phyloP scores from a whole-genome alignment of 1,140 invertebrate genomes.

The Harpegnathos saltator region DNA sequence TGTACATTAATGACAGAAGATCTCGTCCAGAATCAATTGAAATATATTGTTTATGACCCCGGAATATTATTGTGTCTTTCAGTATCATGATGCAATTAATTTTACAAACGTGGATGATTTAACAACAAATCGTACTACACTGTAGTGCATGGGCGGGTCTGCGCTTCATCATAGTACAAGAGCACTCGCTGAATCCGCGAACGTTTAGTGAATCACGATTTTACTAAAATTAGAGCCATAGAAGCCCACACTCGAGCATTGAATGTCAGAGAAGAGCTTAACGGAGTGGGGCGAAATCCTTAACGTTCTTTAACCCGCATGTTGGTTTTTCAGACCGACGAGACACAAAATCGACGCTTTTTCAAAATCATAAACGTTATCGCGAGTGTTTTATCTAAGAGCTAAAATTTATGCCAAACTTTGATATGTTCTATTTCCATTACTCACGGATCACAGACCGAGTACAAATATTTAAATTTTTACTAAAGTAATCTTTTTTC shows the following conservation, averaged over 20 bases:
- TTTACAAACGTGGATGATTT: neutral
- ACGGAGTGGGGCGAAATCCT: neutral
- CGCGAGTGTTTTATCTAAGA: too few relatives aligned
- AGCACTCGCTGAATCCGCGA: neutral
- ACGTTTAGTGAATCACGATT: constrained; percentile 55
- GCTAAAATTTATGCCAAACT: too few relatives aligned
- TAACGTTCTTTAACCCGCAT: too few relatives aligned
- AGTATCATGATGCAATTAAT: neutral
- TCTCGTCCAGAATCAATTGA: neutral
- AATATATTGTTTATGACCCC: neutral
- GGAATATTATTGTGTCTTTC: neutral
- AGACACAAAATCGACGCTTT: too few relatives aligned
- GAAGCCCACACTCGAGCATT: neutral
- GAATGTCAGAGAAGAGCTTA: neutral
- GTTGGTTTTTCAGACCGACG: too few relatives aligned
- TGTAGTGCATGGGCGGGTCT: neutral
- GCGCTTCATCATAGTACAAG: neutral
- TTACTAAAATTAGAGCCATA: constrained; percentile 66
- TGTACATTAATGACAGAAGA: neutral
- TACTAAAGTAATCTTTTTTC: too few relatives aligned
- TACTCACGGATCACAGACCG: too few relatives aligned
- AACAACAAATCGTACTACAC: neutral
- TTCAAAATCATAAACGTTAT: too few relatives aligned
- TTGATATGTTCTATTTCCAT: too few relatives aligned
- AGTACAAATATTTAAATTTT: too few relatives aligned